phyloP scores from a whole-genome alignment of 2,113 vertebrate genomes.

The Oryzias curvinotus region DNA sequence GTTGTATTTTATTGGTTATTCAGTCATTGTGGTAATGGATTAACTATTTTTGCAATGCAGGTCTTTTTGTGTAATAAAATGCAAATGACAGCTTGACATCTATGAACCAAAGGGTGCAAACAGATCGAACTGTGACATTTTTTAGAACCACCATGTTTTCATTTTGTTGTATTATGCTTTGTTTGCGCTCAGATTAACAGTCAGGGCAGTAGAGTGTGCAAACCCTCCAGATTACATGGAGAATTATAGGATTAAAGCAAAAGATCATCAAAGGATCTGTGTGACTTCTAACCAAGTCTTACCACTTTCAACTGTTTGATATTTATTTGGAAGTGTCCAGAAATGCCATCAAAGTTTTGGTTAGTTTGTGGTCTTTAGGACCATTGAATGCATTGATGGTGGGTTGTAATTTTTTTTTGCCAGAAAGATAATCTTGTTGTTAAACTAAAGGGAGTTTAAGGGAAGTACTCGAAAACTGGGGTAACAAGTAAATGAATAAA shows the following conservation, averaged over 20 bases:
- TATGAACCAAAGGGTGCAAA: conserved; percentile 9
- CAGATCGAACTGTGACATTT: conserved; percentile 2
- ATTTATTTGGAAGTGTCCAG: background rate
- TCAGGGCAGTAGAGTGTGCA: conserved; percentile 11
- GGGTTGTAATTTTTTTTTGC: no score
- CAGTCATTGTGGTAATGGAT: background rate
- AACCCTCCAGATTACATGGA: conserved; percentile 24
- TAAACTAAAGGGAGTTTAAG: no score
- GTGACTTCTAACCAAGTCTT: conserved; percentile 1
- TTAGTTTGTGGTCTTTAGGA: background rate
- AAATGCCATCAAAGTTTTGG: background rate
- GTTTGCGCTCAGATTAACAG: conserved; percentile 15
- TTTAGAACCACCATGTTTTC: conserved; percentile 6
- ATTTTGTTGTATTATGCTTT: background rate
- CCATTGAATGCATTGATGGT: no score
- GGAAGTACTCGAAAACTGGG: no score
- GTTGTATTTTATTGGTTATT: background rate
- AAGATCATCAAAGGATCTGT: conserved; percentile 16
- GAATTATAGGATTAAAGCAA: conserved; percentile 34
- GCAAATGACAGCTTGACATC: conserved; percentile 1
- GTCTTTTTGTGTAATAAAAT: background rate
- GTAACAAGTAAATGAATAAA: no score
- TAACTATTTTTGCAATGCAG: background rate
- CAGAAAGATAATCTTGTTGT: no score
- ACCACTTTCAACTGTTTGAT: background rate